Percentiles rank a stretch among this genome's conserved stretches.
These are phyloP conservation scores for Tetanocera ferruginea DNA, from an alignment of 2,888 invertebrate genomes.

Conservation along the genomic window DNA sequence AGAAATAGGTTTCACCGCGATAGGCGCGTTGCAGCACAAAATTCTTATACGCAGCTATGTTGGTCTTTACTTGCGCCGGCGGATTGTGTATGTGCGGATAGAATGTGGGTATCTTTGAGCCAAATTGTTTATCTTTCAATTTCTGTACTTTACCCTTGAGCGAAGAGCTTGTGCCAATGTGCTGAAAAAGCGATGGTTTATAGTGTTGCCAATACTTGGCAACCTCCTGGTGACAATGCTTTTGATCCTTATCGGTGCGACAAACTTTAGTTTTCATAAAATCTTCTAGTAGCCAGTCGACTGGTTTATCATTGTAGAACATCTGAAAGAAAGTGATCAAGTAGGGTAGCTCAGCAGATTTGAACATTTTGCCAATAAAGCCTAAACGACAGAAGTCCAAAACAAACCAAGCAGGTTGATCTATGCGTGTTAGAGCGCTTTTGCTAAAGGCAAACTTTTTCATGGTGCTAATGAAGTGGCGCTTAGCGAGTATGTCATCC, in stretches of 20 bases:
- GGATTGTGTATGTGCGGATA: slow-evolving; percentile 83
- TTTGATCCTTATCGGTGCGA: slow-evolving; percentile 84
- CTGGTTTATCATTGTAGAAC: slow-evolving; percentile 96
- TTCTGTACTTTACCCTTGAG: slow-evolving; percentile 96
- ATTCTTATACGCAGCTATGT: slow-evolving; percentile 84
- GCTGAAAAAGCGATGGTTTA: slow-evolving; percentile 93
- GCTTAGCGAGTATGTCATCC: slow-evolving; percentile 92
- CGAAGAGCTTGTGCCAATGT: slow-evolving; percentile 95
- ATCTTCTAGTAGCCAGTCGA: slow-evolving; percentile 95
- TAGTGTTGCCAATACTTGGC: slow-evolving; percentile 86
- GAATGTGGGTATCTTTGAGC: slow-evolving; percentile 80
- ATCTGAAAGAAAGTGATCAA: slow-evolving; percentile 93
- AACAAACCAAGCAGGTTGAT: slow-evolving; percentile 85
- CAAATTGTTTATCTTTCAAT: slow-evolving; percentile 93
- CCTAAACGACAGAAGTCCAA: slow-evolving; percentile 94
- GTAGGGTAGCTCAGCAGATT: slow-evolving; percentile 86
- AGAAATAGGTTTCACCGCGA: slow-evolving; percentile 88
- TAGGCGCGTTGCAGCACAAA: slow-evolving; percentile 87
- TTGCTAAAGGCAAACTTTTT: slow-evolving; percentile 85
- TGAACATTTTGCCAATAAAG: slow-evolving; percentile 94
- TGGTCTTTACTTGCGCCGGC: slow-evolving; percentile 77
- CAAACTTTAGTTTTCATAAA: slow-evolving; percentile 92
- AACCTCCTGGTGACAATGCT: slow-evolving; percentile 85
- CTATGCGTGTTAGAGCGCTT: slow-evolving; percentile 71
- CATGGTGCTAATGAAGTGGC: slow-evolving; percentile 86